These are phyloP conservation scores for Harpagoxenus sublaevis DNA, from an alignment of 2,888 invertebrate species.

Conservation along the genomic window DNA sequence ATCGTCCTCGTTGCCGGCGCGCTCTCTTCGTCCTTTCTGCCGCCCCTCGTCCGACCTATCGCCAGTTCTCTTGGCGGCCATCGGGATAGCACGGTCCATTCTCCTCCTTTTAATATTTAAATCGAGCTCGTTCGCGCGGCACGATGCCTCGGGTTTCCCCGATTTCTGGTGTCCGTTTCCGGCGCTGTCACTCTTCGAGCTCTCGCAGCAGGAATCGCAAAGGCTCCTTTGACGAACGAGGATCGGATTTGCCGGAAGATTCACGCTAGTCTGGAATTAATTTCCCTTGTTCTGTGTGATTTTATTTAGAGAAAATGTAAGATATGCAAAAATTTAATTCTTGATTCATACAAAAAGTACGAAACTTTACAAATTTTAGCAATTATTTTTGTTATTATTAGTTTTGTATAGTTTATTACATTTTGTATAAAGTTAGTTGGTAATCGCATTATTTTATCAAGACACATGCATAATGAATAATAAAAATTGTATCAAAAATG, in stretches of 20 bases:
- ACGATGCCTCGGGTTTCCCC: constrained; percentile 48
- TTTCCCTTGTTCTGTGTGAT: background rate
- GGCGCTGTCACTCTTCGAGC: constrained; percentile 3
- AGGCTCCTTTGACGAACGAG: background rate
- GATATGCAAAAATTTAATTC: background rate
- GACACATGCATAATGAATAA: background rate
- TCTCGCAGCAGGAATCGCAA: background rate
- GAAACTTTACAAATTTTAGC: background rate
- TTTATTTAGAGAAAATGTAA: background rate
- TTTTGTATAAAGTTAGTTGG: background rate
- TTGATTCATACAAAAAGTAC: background rate
- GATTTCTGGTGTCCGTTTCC: constrained; percentile 41
- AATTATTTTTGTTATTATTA: too few relatives aligned
- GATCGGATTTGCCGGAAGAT: background rate
- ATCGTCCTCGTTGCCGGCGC: constrained; percentile 54
- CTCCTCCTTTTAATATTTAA: constrained; percentile 64
- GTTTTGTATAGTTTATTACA: background rate
- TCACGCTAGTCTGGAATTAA: background rate
- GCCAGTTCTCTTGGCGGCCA: constrained; percentile 36
- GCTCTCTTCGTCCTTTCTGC: constrained; percentile 38
- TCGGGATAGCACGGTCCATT: constrained; percentile 10
- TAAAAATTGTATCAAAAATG: background rate
- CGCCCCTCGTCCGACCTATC: constrained; percentile 9
- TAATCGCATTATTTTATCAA: background rate
- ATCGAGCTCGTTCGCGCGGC: constrained; percentile 61